phyloP scores from a whole-genome alignment of 2,797 vertebrate genomes.

The Labeo calbasu region DNA sequence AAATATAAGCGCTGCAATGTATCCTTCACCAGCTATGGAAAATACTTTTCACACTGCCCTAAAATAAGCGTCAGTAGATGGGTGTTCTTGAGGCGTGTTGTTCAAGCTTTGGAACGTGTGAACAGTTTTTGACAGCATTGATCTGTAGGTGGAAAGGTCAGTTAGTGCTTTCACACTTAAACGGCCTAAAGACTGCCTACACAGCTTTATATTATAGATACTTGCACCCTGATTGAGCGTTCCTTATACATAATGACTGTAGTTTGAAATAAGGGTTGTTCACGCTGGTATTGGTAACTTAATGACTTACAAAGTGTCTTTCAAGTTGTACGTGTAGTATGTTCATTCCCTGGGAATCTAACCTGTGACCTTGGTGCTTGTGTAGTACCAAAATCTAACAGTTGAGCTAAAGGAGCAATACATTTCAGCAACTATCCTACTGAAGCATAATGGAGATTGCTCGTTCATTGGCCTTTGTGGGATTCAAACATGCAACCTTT shows the following conservation, averaged over 20 bases:
- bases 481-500: too few species aligned
- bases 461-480: too few species aligned
- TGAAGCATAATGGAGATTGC: too few species aligned
- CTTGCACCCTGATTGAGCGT: not conserved
- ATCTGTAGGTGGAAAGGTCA: slow-evolving; percentile 9
- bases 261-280: not conserved
- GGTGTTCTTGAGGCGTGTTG: slow-evolving; percentile 51
- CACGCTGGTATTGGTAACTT: not conserved
- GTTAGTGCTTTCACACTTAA: not conserved
- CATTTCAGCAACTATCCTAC: too few species aligned
- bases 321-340: too few species aligned
- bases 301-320: not conserved
- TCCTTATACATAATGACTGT: not conserved
- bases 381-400: too few species aligned
- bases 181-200: not conserved
- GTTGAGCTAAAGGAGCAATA: too few species aligned
- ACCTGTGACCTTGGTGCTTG: too few species aligned
- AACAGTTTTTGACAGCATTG: slow-evolving; percentile 41
- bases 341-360: too few species aligned
- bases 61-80: slow-evolving; percentile 56
- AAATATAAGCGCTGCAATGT: slow-evolving; percentile 62
- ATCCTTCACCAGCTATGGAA: slow-evolving; percentile 64
- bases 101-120: slow-evolving; percentile 38
- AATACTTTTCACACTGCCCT: slow-evolving; percentile 65
- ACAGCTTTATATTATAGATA: not conserved